Conservation (phyloP, 2,113 vertebrate genomes). For the Monopterus albus region DNA sequence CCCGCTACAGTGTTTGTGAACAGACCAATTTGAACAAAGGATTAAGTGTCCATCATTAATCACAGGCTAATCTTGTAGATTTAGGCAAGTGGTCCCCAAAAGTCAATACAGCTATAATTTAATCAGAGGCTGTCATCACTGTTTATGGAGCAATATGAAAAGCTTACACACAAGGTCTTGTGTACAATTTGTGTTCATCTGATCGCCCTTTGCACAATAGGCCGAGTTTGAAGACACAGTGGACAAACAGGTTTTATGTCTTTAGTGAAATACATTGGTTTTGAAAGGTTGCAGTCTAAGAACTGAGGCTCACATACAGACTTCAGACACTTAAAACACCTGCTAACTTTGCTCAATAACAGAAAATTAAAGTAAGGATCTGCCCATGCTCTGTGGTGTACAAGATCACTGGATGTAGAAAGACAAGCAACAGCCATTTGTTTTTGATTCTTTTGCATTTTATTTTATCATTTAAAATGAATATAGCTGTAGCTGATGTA, state of each 20-base stretch:
- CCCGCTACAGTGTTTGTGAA: conserved; percentile 48
- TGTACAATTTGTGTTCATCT: conserved; percentile 46
- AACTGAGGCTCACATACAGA: too few species aligned
- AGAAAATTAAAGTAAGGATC: too few species aligned
- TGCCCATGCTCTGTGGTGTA: too few species aligned
- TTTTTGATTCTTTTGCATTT: neutral
- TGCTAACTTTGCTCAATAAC: too few species aligned
- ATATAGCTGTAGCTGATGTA: too few species aligned
- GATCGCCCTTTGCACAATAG: conserved; percentile 17
- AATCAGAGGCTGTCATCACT: conserved; percentile 66
- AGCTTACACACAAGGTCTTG: conserved; percentile 35
- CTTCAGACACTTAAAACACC: too few species aligned
- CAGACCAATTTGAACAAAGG: conserved; percentile 72
- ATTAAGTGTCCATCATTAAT: conserved; percentile 74
- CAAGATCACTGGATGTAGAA: too few species aligned
- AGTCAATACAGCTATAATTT: conserved; percentile 72
- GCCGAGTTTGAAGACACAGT: conserved; percentile 8
- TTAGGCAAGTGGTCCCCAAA: conserved; percentile 68
- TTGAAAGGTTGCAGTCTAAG: too few species aligned
- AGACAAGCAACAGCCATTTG: neutral
- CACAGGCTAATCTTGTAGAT: conserved; percentile 74
- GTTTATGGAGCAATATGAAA: conserved; percentile 62
- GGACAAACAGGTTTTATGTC: neutral
- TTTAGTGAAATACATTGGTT: conserved; percentile 19
- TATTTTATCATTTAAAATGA: too few species aligned